A percentile compares a stretch with the other conserved stretches of the same genome.
Conservation (phyloP, 2,888 invertebrate species). For the Pollenia angustigena region DNA sequence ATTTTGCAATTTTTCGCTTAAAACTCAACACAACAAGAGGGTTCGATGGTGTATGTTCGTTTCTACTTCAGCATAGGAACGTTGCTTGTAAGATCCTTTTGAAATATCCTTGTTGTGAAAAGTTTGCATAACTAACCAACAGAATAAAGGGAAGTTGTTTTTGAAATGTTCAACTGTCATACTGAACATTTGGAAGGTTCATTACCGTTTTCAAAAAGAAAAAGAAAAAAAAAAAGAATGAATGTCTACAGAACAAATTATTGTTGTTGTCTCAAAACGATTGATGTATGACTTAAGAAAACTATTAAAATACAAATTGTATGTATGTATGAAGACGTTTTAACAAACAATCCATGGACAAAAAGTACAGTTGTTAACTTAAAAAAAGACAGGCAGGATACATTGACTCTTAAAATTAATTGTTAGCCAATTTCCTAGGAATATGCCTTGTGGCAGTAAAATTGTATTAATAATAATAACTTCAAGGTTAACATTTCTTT, state of each 20-base stretch:
- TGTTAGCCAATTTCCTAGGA: not conserved
- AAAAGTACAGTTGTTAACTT: slow-evolving; percentile 64
- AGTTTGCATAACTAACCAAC: slow-evolving; percentile 57
- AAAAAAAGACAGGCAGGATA: slow-evolving; percentile 18
- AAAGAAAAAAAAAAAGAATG: not conserved
- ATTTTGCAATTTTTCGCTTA: slow-evolving; percentile 58
- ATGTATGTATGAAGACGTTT: not conserved
- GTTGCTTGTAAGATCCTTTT: slow-evolving; percentile 47
- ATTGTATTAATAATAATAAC: not conserved
- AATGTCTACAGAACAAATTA: slow-evolving; percentile 1
- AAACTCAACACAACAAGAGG: slow-evolving; percentile 49
- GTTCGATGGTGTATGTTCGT: not conserved
- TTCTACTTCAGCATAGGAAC: not conserved
- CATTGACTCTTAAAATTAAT: not conserved
- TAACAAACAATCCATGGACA: not conserved
- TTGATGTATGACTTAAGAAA: slow-evolving; percentile 45
- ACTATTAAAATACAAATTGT: slow-evolving; percentile 44
- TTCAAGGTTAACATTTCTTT: slow-evolving; percentile 37
- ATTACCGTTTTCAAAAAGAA: slow-evolving; percentile 43
- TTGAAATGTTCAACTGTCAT: slow-evolving; percentile 51
- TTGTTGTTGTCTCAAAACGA: slow-evolving; percentile 42
- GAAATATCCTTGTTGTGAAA: slow-evolving; percentile 51
- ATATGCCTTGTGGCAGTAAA: not conserved
- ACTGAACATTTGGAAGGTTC: slow-evolving; percentile 46
- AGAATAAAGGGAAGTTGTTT: slow-evolving; percentile 27